Conservation (phyloP, 2,113 vertebrate genomes). For the Chiloscyllium plagiosum region DNA sequence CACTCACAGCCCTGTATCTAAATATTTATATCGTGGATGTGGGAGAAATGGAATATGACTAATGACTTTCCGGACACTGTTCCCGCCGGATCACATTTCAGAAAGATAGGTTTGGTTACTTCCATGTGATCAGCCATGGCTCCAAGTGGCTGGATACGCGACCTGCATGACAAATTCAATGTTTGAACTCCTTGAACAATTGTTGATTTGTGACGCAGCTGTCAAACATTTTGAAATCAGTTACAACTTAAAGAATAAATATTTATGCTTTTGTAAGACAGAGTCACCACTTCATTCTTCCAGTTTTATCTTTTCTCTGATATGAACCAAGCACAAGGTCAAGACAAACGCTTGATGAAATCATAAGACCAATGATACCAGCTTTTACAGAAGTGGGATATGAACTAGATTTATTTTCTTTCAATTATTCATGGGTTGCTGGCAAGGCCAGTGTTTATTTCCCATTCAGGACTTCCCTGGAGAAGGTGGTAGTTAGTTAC, state of each 20-base stretch:
- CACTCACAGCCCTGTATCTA: neutral
- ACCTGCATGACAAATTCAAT: neutral
- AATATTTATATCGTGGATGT: constrained; percentile 10
- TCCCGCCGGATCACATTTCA: neutral
- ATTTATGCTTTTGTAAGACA: constrained; percentile 16
- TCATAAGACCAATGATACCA: neutral
- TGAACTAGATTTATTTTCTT: neutral
- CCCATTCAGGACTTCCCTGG: neutral
- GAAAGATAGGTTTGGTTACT: neutral
- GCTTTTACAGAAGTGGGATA: neutral
- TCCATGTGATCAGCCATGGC: neutral
- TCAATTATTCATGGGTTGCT: neutral
- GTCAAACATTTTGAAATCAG: constrained; percentile 15
- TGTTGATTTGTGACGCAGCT: constrained; percentile 26
- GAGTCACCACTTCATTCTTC: neutral
- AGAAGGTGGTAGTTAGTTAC: neutral
- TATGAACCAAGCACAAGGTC: neutral
- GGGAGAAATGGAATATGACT: neutral
- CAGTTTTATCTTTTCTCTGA: neutral
- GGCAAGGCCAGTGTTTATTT: neutral
- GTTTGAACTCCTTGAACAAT: neutral
- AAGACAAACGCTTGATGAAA: neutral
- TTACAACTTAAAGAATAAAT: constrained; percentile 3
- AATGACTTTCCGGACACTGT: neutral
- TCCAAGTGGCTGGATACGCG: neutral